Base-by-base conservation (phyloP, 1,140 invertebrate genomes). In the Anadara kagoshimensis region DNA sequence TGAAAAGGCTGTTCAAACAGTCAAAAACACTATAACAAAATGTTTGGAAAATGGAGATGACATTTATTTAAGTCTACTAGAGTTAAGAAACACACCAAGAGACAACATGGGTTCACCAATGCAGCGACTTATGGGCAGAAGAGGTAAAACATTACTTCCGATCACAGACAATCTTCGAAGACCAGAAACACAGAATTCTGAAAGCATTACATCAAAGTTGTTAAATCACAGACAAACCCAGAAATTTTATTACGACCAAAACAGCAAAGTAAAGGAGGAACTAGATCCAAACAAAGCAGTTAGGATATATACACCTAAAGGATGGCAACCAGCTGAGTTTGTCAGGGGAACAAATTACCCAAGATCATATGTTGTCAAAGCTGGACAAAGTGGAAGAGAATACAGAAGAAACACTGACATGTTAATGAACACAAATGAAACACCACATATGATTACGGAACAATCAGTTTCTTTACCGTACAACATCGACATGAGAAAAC, bases 1-100 rank as follows among this genome's bases (percentile, higher is more conserved):
- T 24, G 83, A 83, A 51, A 18, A 61, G 5, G 61, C 62, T 16
- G 65, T 77, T 0, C 59, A 69, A 58, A 67, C 41, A 8, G 53
- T 76, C 18, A 76, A 71, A n/a, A 20, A 61, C 85, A 81, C 26
- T 84, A 83, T 24, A 22, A 70, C n/a, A n/a, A n/a, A n/a, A n/a
- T n/a, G n/a, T n/a, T n/a, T n/a, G n/a, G n/a, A n/a, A n/a, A n/a
- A n/a, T 57, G 16, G 68, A 71, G 20, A 45, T 57, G 51, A 85
- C 85, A n/a, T n/a, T n/a, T n/a, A n/a, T n/a, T n/a, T n/a, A n/a
- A n/a, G n/a, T n/a, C n/a, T 75, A 10, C 20, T 69, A 5, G 73
- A 69, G 18, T 43, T 69, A 29, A 56, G 66, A 14, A 75, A 69
- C 61, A 75, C 66, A 10, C 73, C 59, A 26, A 5, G 65, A n/a